phyloP scores from a whole-genome alignment of 1,140 invertebrate genomes.

The Calliphora vicina region DNA sequence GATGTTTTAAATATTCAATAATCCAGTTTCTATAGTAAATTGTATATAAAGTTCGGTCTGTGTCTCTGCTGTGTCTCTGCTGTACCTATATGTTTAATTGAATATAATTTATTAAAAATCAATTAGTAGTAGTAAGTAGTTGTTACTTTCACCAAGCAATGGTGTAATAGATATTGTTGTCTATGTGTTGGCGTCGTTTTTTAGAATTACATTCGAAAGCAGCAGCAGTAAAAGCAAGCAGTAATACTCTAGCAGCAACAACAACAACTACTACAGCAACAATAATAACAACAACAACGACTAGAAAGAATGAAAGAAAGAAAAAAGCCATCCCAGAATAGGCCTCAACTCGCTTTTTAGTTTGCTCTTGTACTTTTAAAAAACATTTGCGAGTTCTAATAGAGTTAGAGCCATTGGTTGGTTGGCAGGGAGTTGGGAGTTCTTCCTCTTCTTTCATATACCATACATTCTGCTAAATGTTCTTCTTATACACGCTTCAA shows the following conservation, averaged over 20 bases:
- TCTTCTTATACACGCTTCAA: slow-evolving; percentile 28
- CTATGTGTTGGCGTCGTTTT: background rate
- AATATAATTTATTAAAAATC: too few species aligned
- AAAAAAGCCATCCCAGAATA: slow-evolving; percentile 25
- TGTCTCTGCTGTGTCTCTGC: too few species aligned
- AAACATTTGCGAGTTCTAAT: background rate
- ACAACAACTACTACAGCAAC: background rate
- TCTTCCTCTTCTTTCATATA: background rate
- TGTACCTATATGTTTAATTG: too few species aligned
- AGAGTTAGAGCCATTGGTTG: slow-evolving; percentile 18
- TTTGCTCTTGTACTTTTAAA: slow-evolving; percentile 22
- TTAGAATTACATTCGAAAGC: background rate
- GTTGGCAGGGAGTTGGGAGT: slow-evolving; percentile 27
- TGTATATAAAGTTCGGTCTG: too few species aligned
- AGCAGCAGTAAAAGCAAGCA: background rate
- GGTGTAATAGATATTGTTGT: background rate
- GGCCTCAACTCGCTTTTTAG: slow-evolving; percentile 26
- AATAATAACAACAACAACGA: background rate
- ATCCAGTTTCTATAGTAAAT: too few species aligned
- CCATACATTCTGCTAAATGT: background rate
- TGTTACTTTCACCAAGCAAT: background rate
- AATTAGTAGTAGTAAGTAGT: too few species aligned
- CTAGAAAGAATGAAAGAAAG: background rate
- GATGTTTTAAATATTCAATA: too few species aligned
- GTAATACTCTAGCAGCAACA: background rate